Evolutionary conservation across 1,140 invertebrate species (phyloP), one percentile per base, ranked within the genome.

Genomic region (Dolichoris vasculosae): DNA sequence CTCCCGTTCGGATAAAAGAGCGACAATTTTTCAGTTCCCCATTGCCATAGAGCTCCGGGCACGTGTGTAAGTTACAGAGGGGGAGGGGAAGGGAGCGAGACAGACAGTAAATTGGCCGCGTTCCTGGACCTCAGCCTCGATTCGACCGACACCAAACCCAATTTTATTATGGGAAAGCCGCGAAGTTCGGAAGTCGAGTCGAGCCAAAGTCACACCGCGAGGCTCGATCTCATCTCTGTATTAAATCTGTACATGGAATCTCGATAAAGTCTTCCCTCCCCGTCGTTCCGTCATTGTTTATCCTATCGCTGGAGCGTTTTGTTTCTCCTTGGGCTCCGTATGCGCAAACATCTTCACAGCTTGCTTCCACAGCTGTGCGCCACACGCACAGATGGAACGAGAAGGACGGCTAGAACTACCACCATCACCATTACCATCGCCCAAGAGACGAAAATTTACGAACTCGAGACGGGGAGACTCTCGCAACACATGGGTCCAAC

Each of bases 391-490:
- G 23, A 17, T 17, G 51, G 2, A 7, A 55, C 9, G 51, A 20
- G 55, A 26, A 26, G 23, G 9, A 59, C 23, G 55, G 55, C 55
- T 26, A 26, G 55, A 59, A 26, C 55, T n/a, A n/a, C n/a, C n/a
- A n/a, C n/a, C n/a, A n/a, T n/a, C n/a, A n/a, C n/a, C n/a, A n/a
- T n/a, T n/a, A n/a, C n/a, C 55, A 77, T 30, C 48, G 80, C 43
- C 63, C n/a, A 69, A 20, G 43, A 51, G 30, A 40, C 20, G 38
- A 63, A 83, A 83, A 83, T 76, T 83, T 83, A 76, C 82, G 67
- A 26, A 76, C 71, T 83, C 81, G 69, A 43, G 80, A 59, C 80
- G 48, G 4, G 13, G 17, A 43, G 55, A 35, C 55, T 32, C n/a
- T 15, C n/a, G 6, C 20, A 30, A 3, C 64, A 69, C 26, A 43